Conservation (phyloP, 2,797 vertebrate species). For the Platyrinchus mystaceus region DNA sequence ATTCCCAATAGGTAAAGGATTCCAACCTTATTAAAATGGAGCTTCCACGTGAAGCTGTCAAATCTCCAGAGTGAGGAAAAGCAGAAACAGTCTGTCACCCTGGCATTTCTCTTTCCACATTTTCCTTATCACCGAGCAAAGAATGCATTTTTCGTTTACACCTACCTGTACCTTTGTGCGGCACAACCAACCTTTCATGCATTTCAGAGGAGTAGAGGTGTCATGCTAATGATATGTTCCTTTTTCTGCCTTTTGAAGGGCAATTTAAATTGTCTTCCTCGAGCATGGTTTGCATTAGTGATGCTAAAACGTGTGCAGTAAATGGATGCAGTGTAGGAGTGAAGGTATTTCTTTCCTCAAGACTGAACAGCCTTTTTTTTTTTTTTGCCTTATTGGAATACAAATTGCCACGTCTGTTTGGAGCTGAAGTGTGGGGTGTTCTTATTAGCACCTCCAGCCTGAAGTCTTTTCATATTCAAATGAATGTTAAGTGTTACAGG, state of each 20-base stretch:
- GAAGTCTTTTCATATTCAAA: conserved; percentile 74
- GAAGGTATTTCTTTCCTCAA: conserved; percentile 39
- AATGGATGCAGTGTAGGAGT: conserved; percentile 53
- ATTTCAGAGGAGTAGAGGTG: conserved; percentile 31
- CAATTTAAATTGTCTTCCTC: conserved; percentile 67
- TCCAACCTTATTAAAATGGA: not conserved
- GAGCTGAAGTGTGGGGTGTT: conserved; percentile 38
- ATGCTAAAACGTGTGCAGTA: conserved; percentile 28
- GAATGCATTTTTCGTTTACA: conserved; percentile 37
- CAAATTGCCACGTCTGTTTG: conserved; percentile 55
- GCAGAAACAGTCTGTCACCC: conserved; percentile 24
- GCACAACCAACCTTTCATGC: not conserved
- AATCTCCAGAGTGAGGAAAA: not conserved
- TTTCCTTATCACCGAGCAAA: conserved; percentile 16
- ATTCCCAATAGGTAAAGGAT: not conserved
- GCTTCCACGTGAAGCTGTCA: not conserved
- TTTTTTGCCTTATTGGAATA: conserved; percentile 38
- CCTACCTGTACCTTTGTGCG: conserved; percentile 35
- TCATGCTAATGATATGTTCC: conserved; percentile 68
- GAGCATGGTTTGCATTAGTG: conserved; percentile 43
- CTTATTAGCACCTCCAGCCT: conserved; percentile 53
- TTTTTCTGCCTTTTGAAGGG: conserved; percentile 57
- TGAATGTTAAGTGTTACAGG: conserved; percentile 19
- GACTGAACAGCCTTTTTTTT: conserved; percentile 15
- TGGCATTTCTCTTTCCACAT: conserved; percentile 32